These are phyloP conservation scores for Pygoscelis antarcticus DNA, from an alignment of 2,113 vertebrate species.

Conservation along the genomic window DNA sequence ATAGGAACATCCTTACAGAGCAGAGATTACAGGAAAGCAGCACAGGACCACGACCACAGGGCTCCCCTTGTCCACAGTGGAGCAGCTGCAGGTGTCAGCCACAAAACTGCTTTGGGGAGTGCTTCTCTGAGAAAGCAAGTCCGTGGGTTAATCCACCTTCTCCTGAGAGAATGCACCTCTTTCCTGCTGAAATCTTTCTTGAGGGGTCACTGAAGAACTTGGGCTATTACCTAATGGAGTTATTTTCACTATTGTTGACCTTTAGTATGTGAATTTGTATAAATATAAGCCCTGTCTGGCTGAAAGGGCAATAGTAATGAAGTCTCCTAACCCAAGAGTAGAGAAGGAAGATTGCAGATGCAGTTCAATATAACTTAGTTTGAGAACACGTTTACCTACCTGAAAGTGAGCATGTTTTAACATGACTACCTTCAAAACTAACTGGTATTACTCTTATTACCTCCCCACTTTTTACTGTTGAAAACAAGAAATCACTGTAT, in stretches of 20 bases:
- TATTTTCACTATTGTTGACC: not conserved
- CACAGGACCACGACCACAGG: fast-evolving
- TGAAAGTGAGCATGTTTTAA: not conserved
- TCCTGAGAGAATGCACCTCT: fast-evolving
- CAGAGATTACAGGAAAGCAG: not conserved
- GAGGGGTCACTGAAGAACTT: not conserved
- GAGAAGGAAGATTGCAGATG: not conserved
- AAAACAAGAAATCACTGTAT: not conserved
- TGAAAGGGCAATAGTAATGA: not conserved
- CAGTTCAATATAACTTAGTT: not conserved
- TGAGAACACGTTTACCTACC: fast-evolving
- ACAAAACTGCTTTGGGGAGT: not conserved
- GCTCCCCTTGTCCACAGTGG: fast-evolving
- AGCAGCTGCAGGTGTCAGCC: not conserved
- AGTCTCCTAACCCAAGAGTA: not conserved
- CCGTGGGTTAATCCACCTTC: not conserved
- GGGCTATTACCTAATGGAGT: fast-evolving
- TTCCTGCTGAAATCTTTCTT: not conserved
- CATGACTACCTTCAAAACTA: not conserved
- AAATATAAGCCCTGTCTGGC: not conserved
- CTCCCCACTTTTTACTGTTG: not conserved
- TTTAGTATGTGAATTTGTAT: not conserved
- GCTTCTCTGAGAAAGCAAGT: not conserved
- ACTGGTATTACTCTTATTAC: not conserved
- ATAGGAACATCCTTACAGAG: not conserved